These are phyloP conservation scores for Styela plicata DNA, from an alignment of 23 tunicate species.

Conservation along the genomic window DNA sequence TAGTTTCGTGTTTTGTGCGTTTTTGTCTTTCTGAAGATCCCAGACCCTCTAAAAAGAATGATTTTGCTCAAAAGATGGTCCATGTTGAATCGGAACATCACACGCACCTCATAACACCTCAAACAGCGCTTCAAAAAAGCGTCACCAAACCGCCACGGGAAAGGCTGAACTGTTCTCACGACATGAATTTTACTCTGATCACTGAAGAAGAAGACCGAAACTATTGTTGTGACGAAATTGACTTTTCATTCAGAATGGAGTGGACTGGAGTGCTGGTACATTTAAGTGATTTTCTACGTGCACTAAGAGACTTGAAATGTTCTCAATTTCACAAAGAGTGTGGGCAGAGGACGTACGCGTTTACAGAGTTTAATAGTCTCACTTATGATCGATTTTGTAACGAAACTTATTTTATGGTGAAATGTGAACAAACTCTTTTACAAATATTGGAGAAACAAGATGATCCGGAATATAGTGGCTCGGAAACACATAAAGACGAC, in stretches of 20 bases:
- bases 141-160: neutral
- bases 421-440: neutral
- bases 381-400: slow-evolving; percentile 22
- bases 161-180: neutral
- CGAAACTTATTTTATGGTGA: neutral
- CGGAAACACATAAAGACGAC: neutral
- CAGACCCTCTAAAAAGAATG: neutral
- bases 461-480: neutral
- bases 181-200: neutral
- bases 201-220: neutral
- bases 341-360: neutral
- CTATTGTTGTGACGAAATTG: slow-evolving; percentile 3
- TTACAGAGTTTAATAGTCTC: slow-evolving; percentile 4
- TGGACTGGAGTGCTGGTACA: slow-evolving; percentile 8
- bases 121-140: neutral
- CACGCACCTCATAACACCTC: neutral
- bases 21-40: neutral
- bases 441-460: neutral
- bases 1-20: neutral
- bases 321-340: slow-evolving; percentile 11
- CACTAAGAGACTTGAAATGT: neutral
- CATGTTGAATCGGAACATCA: neutral
- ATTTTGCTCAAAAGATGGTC: neutral
- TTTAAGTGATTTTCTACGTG: slow-evolving; percentile 5
- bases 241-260: neutral